Percentiles rank a stretch among this genome's conserved stretches.
phyloP scores from a whole-genome alignment of 2,888 invertebrate genomes.

The Morpho helenor region DNA sequence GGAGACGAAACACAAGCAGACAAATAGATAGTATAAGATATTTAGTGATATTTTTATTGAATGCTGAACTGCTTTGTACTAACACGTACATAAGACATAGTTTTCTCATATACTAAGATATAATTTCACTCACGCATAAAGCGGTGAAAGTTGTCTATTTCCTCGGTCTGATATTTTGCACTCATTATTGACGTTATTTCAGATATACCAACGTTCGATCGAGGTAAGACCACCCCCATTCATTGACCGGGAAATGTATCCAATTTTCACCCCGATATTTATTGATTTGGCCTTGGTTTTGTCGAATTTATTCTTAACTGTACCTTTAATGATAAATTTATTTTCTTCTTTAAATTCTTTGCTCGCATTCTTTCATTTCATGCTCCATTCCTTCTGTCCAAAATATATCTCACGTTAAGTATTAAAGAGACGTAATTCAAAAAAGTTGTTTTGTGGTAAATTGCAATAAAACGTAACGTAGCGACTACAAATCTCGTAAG shows the following conservation, averaged over 20 bases:
- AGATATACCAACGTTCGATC: conserved; percentile 63
- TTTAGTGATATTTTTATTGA: conserved; percentile 15
- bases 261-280: conserved; percentile 50
- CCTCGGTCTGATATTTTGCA: conserved; percentile 50
- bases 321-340: conserved; percentile 27
- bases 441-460: too few species aligned
- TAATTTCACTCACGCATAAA: conserved; percentile 33
- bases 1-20: neutral
- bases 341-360: conserved; percentile 25
- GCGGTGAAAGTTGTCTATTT: conserved; percentile 59
- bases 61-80: conserved; percentile 70
- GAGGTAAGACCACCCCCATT: conserved; percentile 67
- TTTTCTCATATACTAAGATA: conserved; percentile 29
- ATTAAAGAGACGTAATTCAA: too few species aligned
- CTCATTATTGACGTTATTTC: conserved; percentile 65
- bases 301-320: conserved; percentile 20
- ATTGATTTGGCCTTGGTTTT: conserved; percentile 29
- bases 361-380: conserved; percentile 30
- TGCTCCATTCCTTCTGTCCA: conserved; percentile 28
- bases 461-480: too few species aligned
- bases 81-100: conserved; percentile 29
- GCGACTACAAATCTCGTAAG: too few species aligned
- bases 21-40: neutral
- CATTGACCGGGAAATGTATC: conserved; percentile 62
- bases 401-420: too few species aligned